Evolutionary conservation across 2,888 invertebrate genomes (phyloP), one percentile per base, ranked within the genome.

Genomic region (Drosophila nr. perissopoda): DNA sequence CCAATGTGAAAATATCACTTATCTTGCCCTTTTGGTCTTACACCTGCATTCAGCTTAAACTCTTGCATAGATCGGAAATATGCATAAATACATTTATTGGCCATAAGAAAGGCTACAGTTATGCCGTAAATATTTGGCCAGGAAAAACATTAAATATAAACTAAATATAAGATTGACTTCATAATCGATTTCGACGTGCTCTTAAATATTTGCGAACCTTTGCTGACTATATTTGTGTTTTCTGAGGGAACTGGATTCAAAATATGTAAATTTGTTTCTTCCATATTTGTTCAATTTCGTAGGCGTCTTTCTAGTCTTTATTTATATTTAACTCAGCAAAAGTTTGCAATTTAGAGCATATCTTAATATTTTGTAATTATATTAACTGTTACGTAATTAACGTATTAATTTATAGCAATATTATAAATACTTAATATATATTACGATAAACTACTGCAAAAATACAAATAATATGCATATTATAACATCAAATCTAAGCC

Each of bases 361-460:
- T 49, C 38, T 27, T 21, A 61, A 40, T 70, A 36, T 49, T 27
- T 38, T 34, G 29, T 56, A 54, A 40, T 33, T 51, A 36, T 29
- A 52, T 34, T 27, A 49, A 67, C 42, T 67, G 52, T 62, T 70
- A 62, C 48, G 57, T 59, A 67, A 52, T 16, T 66, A 64, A 82
- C 36, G 66, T 68, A 81, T 73, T 67, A 82, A 62, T 38, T 46
- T 49, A 57, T 82, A 83, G 73, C 74, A 85, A 86, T 80, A 72
- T 69, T 72, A 88, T 66, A 40, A 69, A 56, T 69, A 68, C 33
- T 76, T 53, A 57, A 53, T 36, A 33, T 36, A 33, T 56, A 49
- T 53, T 36, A 56, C 69, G 48, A 59, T 70, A 54, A 59, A 73
- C 46, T 61, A 66, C 57, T 59, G 33, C 48, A 61, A 46, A n/a